A percentile compares a stretch with the other conserved stretches of the same genome.
Evolutionary conservation across 2,797 vertebrate genomes (phyloP).

Genomic region (Cynopterus sphinx): DNA sequence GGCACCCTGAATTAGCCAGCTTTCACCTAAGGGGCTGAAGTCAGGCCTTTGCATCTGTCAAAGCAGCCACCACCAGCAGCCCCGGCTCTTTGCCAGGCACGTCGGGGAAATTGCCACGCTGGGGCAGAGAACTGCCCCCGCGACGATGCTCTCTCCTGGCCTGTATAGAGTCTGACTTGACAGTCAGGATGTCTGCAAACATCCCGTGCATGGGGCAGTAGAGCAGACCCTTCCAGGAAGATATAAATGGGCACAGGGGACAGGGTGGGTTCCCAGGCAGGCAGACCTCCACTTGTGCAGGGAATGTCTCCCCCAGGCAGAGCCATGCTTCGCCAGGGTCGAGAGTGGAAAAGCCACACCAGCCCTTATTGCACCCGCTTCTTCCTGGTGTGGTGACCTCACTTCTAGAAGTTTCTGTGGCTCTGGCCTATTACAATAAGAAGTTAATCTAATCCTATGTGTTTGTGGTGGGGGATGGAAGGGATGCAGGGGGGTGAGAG

Average conservation of each 20-base stretch:
- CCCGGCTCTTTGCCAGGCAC: background rate
- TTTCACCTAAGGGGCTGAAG: background rate
- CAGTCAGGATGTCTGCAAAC: background rate
- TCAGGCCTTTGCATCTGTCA: background rate
- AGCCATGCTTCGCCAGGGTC: fast-evolving
- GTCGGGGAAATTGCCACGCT: background rate
- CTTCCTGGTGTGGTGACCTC: background rate
- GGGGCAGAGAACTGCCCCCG: background rate
- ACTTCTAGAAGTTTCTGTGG: background rate
- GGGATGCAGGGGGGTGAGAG: background rate
- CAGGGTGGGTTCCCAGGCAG: background rate
- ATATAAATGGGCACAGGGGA: background rate
- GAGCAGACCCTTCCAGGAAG: background rate
- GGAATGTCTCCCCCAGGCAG: background rate
- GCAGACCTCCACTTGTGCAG: background rate
- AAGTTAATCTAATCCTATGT: background rate
- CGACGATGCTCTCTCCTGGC: background rate
- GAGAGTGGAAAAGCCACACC: background rate
- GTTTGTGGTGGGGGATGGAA: fast-evolving
- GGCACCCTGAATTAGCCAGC: background rate
- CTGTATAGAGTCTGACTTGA: background rate
- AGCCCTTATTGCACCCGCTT: background rate
- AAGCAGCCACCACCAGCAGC: background rate
- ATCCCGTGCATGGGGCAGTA: background rate
- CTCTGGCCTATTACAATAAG: background rate